Evolutionary conservation across 2,797 vertebrate genomes (phyloP), one percentile per base, ranked within the genome.

Genomic region (Helostoma temminkii): DNA sequence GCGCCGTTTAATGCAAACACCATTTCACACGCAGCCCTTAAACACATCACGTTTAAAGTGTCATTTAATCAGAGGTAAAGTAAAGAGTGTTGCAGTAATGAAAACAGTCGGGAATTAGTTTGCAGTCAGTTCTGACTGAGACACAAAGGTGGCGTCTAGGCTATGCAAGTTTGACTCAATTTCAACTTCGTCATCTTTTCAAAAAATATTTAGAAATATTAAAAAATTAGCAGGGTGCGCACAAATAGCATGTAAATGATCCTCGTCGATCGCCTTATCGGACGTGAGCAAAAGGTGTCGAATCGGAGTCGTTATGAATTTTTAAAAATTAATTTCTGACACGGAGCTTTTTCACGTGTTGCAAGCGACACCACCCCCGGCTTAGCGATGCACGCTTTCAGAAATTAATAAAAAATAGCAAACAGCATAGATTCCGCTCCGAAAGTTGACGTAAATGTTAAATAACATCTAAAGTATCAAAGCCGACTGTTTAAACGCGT

Each of bases 131-230:
- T 93, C 92, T 88, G 87, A 82, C 84, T 49, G 86, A 96, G 89
- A 96, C 96, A 96, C 95, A 95, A 96, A 96, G 96, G 96, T 96
- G 96, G 96, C 95, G 95, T 96, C 95, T 84, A 91, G 47, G 88
- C 89, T 84, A 91, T 49, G 88, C 89, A 92, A 93, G 92, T 89
- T 89, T 90, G 89, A 84, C 90, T 86, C 90, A 96, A 96, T 97
- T 94, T 94, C 93, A 95, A 97, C 95, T 96, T 95, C 96, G 96
- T 96, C 96, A 97, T 98, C 94, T 98, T 98, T 98, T 97, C 96
- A 97, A 97, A 97, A 97, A 97, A 97, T 94, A 96, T 95, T 96
- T 94, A 93, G 92, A 97, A 96, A 98, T 96, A 95, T 92, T 81
- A 53, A 91, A 96, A 97, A 97, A 97, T 86, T 96, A 81, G 4